phyloP scores from a whole-genome alignment of 2,113 vertebrate species.

The Poeciliopsis occidentalis region DNA sequence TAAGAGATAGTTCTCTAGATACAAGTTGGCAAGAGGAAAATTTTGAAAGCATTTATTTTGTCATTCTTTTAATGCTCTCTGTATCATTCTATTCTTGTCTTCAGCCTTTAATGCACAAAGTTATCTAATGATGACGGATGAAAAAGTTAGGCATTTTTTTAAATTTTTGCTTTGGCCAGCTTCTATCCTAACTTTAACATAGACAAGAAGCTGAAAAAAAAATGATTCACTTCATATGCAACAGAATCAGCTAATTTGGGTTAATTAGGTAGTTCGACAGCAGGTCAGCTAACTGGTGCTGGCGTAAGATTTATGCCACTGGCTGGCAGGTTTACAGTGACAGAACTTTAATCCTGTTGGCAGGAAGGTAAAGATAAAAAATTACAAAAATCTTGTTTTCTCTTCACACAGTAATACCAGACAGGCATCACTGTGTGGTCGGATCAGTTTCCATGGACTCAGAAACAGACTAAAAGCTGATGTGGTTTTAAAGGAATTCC shows the following conservation, averaged over 20 bases:
- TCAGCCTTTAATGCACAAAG: neutral
- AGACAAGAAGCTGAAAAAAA: conserved; percentile 30
- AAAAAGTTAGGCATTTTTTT: neutral
- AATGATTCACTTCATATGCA: conserved; percentile 60
- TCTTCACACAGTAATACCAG: conserved; percentile 21
- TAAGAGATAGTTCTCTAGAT: no score
- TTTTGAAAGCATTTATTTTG: no score
- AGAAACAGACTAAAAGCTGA: conserved; percentile 8
- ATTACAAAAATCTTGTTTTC: conserved; percentile 11
- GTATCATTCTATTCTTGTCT: no score
- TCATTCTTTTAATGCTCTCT: no score
- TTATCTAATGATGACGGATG: neutral
- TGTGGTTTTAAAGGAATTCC: neutral
- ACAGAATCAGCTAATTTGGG: conserved; percentile 57
- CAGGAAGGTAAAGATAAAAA: neutral
- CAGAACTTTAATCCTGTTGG: conserved; percentile 18
- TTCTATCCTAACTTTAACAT: neutral
- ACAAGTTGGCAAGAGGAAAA: no score
- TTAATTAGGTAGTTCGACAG: conserved; percentile 54
- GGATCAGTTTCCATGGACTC: conserved; percentile 11
- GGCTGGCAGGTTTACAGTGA: conserved; percentile 33
- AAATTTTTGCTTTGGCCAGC: no score
- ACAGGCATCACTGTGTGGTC: conserved; percentile 22
- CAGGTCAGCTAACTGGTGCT: conserved; percentile 44
- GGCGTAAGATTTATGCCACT: conserved; percentile 42